These are phyloP conservation scores for Apoda limacodes DNA, from an alignment of 2,888 invertebrate species.

Conservation along the genomic window DNA sequence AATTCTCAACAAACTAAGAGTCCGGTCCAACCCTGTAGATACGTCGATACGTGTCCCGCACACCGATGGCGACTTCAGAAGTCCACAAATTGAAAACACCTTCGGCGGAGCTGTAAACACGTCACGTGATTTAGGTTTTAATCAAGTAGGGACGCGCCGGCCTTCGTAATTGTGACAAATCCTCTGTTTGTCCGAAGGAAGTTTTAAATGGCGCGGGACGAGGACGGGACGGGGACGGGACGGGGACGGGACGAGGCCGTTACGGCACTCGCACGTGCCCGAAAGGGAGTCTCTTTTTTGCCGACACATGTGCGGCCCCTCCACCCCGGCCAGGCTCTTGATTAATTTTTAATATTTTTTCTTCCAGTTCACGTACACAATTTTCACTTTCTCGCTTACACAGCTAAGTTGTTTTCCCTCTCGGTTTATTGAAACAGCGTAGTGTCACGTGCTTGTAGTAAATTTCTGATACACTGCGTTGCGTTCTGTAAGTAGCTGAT, in stretches of 20 bases:
- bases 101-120: constrained; percentile 68
- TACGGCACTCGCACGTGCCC: constrained; percentile 64
- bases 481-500: too few relatives aligned
- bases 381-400: constrained; percentile 62
- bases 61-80: constrained; percentile 59
- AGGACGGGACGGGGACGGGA: constrained; percentile 49
- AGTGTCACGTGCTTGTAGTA: constrained; percentile 29
- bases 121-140: constrained; percentile 72
- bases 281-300: constrained; percentile 61
- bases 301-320: constrained; percentile 63
- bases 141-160: constrained; percentile 67
- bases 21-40: constrained; percentile 49
- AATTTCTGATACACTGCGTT: constrained; percentile 25
- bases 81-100: constrained; percentile 70
- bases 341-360: constrained; percentile 70
- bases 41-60: constrained; percentile 64
- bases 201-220: constrained; percentile 67
- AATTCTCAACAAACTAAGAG: constrained; percentile 68
- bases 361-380: constrained; percentile 68
- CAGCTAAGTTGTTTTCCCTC: constrained; percentile 29
- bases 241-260: constrained; percentile 51
- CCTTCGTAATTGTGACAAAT: constrained; percentile 69
- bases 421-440: too few relatives aligned
- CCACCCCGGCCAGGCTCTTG: constrained; percentile 37
- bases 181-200: constrained; percentile 69